Conservation (phyloP, 92 coral and sea anemone species). For the Siderastrea siderea region DNA sequence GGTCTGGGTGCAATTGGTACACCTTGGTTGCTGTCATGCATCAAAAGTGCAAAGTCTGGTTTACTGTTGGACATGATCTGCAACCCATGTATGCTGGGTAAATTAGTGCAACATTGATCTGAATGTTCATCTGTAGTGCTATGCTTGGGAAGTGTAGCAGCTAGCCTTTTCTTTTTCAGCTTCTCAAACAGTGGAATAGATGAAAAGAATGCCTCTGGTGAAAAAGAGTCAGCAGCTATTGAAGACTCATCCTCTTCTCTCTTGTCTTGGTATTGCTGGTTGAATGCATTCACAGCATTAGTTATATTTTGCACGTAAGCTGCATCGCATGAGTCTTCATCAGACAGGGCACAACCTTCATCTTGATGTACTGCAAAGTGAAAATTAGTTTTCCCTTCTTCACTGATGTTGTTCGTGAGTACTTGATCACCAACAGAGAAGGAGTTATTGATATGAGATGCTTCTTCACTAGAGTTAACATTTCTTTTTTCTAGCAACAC, state of each 20-base stretch:
- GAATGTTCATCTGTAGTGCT: conserved; percentile 4
- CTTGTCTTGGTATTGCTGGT: conserved; percentile 37
- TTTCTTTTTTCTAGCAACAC: not conserved
- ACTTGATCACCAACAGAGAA: not conserved
- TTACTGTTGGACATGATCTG: not conserved
- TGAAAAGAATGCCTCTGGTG: conserved; percentile 40
- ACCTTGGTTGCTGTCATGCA: conserved; percentile 4
- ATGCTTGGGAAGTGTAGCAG: conserved; percentile 3
- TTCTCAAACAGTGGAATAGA: conserved; percentile 25
- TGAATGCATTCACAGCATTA: conserved; percentile 20
- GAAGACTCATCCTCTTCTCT: conserved; percentile 12
- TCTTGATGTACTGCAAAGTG: conserved; percentile 18
- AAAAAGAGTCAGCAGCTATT: conserved; percentile 3
- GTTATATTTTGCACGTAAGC: conserved; percentile 5
- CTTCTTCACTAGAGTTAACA: not conserved
- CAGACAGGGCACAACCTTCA: not conserved
- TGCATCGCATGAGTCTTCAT: conserved; percentile 35
- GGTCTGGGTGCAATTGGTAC: conserved; percentile 36
- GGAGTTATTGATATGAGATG: not conserved
- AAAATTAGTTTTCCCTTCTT: not conserved
- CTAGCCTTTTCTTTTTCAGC: not conserved
- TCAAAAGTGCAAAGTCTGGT: not conserved
- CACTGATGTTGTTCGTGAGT: not conserved
- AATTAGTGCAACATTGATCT: not conserved
- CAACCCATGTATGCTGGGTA: not conserved